phyloP scores from a whole-genome alignment of 2,797 vertebrate species.

The Menidia menidia region DNA sequence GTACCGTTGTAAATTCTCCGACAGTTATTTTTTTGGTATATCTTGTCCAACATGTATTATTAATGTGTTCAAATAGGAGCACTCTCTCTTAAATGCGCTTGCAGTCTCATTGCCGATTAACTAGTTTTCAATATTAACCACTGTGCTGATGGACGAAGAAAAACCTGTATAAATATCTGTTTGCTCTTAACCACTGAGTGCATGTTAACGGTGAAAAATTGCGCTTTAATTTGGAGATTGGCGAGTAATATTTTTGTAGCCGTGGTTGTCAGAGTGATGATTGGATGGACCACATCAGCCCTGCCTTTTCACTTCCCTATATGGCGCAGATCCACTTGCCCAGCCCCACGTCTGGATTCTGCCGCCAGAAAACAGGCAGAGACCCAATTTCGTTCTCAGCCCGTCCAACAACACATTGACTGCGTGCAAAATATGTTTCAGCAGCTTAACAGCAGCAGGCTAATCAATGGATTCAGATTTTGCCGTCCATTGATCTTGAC shows the following conservation, averaged over 20 bases:
- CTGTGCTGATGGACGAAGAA: too few species aligned
- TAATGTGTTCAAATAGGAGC: not conserved
- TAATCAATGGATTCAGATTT: conserved; percentile 74
- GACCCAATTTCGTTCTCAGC: conserved; percentile 54
- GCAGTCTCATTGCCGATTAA: conserved; percentile 1
- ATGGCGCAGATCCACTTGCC: conserved; percentile 56
- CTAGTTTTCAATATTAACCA: too few species aligned
- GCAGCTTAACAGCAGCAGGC: conserved; percentile 60
- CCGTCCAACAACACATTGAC: conserved; percentile 53
- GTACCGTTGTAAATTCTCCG: too few species aligned
- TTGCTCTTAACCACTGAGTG: too few species aligned
- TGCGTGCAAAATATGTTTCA: conserved; percentile 71
- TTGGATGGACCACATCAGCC: conserved; percentile 35
- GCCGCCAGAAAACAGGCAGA: conserved; percentile 51
- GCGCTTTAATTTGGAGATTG: conserved; percentile 27
- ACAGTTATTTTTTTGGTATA: too few species aligned
- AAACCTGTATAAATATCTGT: too few species aligned
- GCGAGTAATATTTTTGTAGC: conserved; percentile 16
- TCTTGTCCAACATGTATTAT: not conserved
- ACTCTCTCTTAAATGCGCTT: not conserved
- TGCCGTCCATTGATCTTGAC: conserved; percentile 71
- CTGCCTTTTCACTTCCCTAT: conserved; percentile 56
- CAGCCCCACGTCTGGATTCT: conserved; percentile 58
- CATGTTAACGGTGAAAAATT: not conserved
- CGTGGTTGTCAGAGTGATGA: conserved; percentile 49